Percentiles rank a stretch among this genome's conserved stretches.
Evolutionary conservation across 2,113 vertebrate genomes (phyloP).

Genomic region (Rousettus leschenaultii): DNA sequence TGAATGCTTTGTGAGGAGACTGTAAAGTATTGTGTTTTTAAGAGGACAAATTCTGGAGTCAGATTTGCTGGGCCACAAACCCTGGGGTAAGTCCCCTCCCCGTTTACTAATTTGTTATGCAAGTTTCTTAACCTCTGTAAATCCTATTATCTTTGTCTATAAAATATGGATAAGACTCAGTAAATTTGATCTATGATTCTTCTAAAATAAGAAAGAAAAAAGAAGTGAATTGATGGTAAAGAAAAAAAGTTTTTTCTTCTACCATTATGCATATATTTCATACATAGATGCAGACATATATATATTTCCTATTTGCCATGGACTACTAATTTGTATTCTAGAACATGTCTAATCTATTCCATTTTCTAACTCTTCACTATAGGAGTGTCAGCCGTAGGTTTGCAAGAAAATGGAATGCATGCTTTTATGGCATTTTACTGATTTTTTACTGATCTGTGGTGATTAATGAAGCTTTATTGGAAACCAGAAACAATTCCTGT

Average conservation of each 20-base stretch:
- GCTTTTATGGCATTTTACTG: constrained; percentile 54
- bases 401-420: constrained; percentile 9
- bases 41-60: background rate
- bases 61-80: background rate
- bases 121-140: background rate
- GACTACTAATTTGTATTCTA: constrained; percentile 7
- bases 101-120: background rate
- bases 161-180: background rate
- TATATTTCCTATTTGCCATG: background rate
- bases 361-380: constrained; percentile 2
- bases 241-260: background rate
- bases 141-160: background rate
- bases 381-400: background rate
- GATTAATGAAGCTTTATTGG: constrained; percentile 66
- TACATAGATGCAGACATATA: background rate
- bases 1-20: background rate
- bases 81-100: background rate
- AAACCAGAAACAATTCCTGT: constrained; percentile 59
- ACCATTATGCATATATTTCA: background rate
- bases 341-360: background rate
- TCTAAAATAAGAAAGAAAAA: background rate
- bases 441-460: constrained; percentile 52
- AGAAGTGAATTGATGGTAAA: background rate
- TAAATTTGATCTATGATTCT: background rate
- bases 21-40: background rate